Percentiles rank a stretch among this genome's conserved stretches.
phyloP scores from a whole-genome alignment of 2,888 invertebrate genomes.

The Lymantria monacha region DNA sequence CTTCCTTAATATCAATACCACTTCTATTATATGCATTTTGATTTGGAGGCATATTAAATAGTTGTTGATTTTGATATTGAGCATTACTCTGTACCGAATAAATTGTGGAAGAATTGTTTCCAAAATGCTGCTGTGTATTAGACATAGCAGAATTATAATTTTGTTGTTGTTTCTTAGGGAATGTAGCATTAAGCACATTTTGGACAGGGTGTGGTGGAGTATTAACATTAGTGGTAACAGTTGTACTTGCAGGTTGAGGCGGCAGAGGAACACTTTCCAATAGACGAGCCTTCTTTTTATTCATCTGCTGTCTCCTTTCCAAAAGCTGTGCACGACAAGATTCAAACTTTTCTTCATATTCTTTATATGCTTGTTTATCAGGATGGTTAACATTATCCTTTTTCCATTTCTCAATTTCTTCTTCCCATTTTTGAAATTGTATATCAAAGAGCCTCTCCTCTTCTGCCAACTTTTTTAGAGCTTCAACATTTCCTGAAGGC shows the following conservation, averaged over 20 bases:
- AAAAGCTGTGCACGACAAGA: slow-evolving; percentile 90
- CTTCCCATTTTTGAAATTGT: slow-evolving; percentile 95
- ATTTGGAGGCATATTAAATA: slow-evolving; percentile 15
- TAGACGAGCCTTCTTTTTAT: slow-evolving; percentile 80
- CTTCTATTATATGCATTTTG: slow-evolving; percentile 39
- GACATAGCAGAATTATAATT: slow-evolving; percentile 22
- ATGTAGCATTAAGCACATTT: slow-evolving; percentile 1
- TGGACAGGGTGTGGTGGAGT: slow-evolving; percentile 29
- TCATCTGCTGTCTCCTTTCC: slow-evolving; percentile 91
- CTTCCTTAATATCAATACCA: slow-evolving; percentile 34
- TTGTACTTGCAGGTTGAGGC: slow-evolving; percentile 34
- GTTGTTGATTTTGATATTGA: neutral
- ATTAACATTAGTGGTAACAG: slow-evolving; percentile 34
- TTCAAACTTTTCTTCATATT: slow-evolving; percentile 95
- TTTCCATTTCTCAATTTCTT: slow-evolving; percentile 95
- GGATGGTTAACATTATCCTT: slow-evolving; percentile 95
- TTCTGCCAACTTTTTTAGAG: slow-evolving; percentile 68
- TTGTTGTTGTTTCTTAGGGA: slow-evolving; percentile 32
- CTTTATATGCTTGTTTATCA: slow-evolving; percentile 91
- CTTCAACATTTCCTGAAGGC: slow-evolving; percentile 54
- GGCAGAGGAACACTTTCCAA: slow-evolving; percentile 41
- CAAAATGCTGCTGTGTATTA: slow-evolving; percentile 31
- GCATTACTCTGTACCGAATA: slow-evolving; percentile 33
- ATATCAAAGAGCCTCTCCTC: slow-evolving; percentile 94
- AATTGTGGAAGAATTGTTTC: slow-evolving; percentile 27